Conservation (phyloP, 2,888 invertebrate genomes). For the Charanyca ferruginea region DNA sequence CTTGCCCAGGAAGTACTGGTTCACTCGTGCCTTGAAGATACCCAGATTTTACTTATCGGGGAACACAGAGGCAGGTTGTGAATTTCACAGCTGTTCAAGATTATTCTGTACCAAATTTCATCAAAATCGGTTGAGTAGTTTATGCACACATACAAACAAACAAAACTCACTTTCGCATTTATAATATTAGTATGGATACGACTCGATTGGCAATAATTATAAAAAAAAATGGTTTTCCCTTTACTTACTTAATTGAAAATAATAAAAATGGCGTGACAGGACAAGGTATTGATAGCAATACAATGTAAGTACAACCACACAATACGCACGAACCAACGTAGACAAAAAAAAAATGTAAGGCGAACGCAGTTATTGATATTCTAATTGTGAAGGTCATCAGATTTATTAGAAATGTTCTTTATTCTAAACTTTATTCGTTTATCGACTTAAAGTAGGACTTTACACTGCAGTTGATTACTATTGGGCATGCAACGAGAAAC, state of each 20-base stretch:
- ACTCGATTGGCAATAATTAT: too few species aligned
- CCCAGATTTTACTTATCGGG: too few species aligned
- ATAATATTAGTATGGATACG: too few species aligned
- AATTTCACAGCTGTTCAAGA: too few species aligned
- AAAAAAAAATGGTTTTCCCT: slow-evolving; percentile 1
- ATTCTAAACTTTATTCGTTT: not conserved
- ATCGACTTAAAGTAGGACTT: too few species aligned
- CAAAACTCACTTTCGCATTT: too few species aligned
- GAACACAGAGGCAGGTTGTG: too few species aligned
- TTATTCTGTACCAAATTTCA: too few species aligned
- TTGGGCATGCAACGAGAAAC: not conserved
- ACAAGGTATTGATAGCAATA: slow-evolving; percentile 3
- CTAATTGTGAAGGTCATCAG: slow-evolving; percentile 22
- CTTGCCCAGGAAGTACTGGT: too few species aligned
- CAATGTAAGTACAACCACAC: slow-evolving; percentile 1
- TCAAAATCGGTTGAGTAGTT: too few species aligned
- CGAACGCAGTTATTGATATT: slow-evolving; percentile 23
- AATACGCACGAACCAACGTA: slow-evolving; percentile 22
- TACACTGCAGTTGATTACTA: not conserved
- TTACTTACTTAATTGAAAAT: not conserved
- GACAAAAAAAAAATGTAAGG: slow-evolving; percentile 45
- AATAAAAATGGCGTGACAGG: slow-evolving; percentile 13
- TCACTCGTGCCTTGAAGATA: too few species aligned
- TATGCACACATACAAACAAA: too few species aligned
- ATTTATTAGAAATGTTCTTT: slow-evolving; percentile 3